Evolutionary conservation across 1,140 invertebrate genomes (phyloP), one percentile per base, ranked within the genome.

Genomic region (Drosophila nebulosa): DNA sequence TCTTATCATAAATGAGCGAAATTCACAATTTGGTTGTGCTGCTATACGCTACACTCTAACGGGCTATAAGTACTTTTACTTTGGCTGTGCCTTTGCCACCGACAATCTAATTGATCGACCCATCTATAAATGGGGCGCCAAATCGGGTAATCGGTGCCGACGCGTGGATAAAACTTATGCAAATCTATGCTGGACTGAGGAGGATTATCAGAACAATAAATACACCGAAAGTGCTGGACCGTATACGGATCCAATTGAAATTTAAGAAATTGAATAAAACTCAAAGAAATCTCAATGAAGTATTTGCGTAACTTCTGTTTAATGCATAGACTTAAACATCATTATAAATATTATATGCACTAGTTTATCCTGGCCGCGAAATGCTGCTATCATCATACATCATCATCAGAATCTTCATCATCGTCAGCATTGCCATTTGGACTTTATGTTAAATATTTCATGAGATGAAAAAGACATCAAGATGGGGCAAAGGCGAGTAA

Each of bases 381-480:
- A 46, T 18, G 16, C 3, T 21, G 9, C 16, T 46, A 6, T 16
- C 32, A 35, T 35, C 39, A 21, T 46, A 46, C 64, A 64, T 64
- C 58, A 69, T 59, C 69, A 56, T 51, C 53, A 59, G 60, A 30
- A 46, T 35, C 32, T 39, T 61, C 36, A 16, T 46, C 26, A 7
- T 21, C 10, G 61, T 55, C 67, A 72, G 64, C 60, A 78, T 78
- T 65, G 27, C 10, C 27, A 64, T 65, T 57, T 42, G 63, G 67
- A 68, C 68, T 66, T 61, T 18, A 53, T 50, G 46, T 70, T 86
- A 74, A 86, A 86, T 86, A 86, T 86, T 86, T 78, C 63, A 86
- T 86, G 64, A 42, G 68, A 71, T 63, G 58, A 50, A 32, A 52
- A 22, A 56, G 58, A 24, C 56, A 39, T 56, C 56, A 53, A 30